Base-by-base conservation (phyloP, 2,797 vertebrate genomes). In the Sternotherus odoratus region DNA sequence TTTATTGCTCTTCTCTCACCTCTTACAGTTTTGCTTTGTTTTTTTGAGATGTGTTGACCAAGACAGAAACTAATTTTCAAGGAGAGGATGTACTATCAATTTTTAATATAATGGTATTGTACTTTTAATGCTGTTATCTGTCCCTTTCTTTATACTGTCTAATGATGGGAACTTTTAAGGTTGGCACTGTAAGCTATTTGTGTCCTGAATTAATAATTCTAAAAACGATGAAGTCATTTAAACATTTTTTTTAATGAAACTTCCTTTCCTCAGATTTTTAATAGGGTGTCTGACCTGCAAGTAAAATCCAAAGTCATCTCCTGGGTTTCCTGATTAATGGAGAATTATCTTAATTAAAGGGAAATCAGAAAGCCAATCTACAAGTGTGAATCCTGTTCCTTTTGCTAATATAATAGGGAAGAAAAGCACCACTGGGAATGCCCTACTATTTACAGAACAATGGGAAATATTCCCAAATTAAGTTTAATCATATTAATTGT, bases 181-280 rank as follows among this genome's bases (percentile, higher is more conserved):
- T 82, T 80, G 50, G 60, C 30, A 28, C 48, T 94, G 16, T 82
- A 91, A 96, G 50, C 28, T 96, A 94, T 91, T 85, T 94, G 54
- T 95, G 23, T 11, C 51, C 85, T 81, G 50, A 92, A 94, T 85
- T 87, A 88, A 13, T 95, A 94, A 95, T 97, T 95, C 81, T 66
- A 94, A 96, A 95, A 96, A 92, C 94, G 91, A 89, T 92, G 2
- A 96, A 94, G 56, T 92, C 88, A 94, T 96, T 87, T 43, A 96
- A 91, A 13, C 54, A 6, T 63, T 90, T 95, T 95, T 97, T 95
- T 88, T 33, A 79, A 39, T 91, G 85, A 87, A 60, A 84, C 1
- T 69, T 95, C 79, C 33, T 63, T 33, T 91, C 86, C 77, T 94
- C 77, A 89, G 86, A 66, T 93, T 95, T 94, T 95, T 86, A 95